phyloP scores from a whole-genome alignment of 2,113 vertebrate genomes.

The Chloroceryle aenea region DNA sequence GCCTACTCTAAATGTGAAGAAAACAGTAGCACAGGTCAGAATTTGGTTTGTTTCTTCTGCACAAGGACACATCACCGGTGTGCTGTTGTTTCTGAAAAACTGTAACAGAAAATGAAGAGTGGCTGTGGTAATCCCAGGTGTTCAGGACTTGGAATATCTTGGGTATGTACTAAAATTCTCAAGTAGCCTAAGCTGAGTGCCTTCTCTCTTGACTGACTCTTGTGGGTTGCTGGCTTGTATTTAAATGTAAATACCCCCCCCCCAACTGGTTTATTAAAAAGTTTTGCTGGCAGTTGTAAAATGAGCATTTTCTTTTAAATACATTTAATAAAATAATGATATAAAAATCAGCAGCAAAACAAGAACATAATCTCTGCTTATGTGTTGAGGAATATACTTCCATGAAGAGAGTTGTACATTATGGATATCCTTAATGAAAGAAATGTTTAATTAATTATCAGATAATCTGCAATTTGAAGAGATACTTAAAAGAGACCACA shows the following conservation, averaged over 20 bases:
- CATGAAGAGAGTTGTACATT: not conserved
- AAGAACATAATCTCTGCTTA: not conserved
- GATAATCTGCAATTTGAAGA: not conserved
- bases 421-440: not conserved
- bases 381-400: not conserved
- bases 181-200: not conserved
- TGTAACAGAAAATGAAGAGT: not conserved
- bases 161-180: not conserved
- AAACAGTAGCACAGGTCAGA: not conserved
- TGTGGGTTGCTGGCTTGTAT: not conserved
- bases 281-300: not conserved
- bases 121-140: not conserved
- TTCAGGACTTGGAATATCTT: not conserved
- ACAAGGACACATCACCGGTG: not conserved
- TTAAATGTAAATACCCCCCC: not conserved
- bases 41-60: not conserved
- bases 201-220: not conserved
- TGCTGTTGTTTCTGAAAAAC: not conserved
- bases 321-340: not conserved
- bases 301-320: not conserved
- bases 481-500: not conserved
- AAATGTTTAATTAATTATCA: not conserved
- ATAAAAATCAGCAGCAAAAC: not conserved
- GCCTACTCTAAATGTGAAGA: not conserved
- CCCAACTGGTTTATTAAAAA: not conserved